Evolutionary conservation across 2,888 invertebrate genomes (phyloP).

Genomic region (Aporophyla nigra): DNA sequence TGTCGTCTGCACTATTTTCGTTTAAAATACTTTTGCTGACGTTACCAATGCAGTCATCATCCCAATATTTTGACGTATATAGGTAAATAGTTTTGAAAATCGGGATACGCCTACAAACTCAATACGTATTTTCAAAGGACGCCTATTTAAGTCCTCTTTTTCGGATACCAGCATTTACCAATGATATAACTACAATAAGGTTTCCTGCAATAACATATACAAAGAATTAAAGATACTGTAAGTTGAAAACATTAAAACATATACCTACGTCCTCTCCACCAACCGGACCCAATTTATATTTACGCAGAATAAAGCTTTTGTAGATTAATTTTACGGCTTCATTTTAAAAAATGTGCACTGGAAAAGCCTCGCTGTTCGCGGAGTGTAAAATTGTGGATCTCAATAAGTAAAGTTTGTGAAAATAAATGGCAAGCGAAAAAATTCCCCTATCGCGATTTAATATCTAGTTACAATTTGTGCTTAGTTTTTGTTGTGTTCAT

Average conservation of each 20-base stretch:
- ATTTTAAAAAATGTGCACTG: constrained; percentile 21
- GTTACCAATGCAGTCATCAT: too few relatives aligned
- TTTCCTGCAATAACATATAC: constrained; percentile 22
- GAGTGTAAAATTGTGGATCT: constrained; percentile 19
- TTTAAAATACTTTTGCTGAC: too few relatives aligned
- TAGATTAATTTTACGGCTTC: constrained; percentile 36
- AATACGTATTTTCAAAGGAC: not conserved
- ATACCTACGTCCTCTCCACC: not conserved
- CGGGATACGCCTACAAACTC: too few relatives aligned
- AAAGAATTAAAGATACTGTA: constrained; percentile 23
- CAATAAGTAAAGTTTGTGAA: not conserved
- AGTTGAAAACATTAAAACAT: constrained; percentile 14
- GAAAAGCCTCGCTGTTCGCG: constrained; percentile 9
- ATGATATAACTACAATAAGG: constrained; percentile 4
- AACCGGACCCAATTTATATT: constrained; percentile 44
- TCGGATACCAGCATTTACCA: constrained; percentile 13
- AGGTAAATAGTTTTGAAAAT: too few relatives aligned
- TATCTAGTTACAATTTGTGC: not conserved
- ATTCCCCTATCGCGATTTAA: too few relatives aligned
- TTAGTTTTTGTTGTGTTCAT: not conserved
- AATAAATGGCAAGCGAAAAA: not conserved
- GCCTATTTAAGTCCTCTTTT: not conserved
- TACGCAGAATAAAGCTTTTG: constrained; percentile 32
- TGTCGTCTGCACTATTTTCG: too few relatives aligned
- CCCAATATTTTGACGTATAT: too few relatives aligned